Evolutionary conservation across 1,140 invertebrate genomes (phyloP), one percentile per base, ranked within the genome.

Genomic region (Eufriesea mexicana): DNA sequence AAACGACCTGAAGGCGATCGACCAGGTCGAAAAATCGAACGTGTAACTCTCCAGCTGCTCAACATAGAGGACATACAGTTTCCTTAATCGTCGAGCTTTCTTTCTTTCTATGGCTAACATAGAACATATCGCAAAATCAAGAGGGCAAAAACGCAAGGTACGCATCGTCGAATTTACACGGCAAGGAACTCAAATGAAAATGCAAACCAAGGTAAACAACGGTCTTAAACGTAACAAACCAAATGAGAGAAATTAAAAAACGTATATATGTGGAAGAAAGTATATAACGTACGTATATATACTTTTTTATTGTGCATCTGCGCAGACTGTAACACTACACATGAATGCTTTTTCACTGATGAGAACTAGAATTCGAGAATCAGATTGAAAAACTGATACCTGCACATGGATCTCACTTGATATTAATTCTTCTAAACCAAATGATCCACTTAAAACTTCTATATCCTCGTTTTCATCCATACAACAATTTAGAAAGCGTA

Each of bases 131-230:
- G 49, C 45, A 75, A n/a, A 14, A 74, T 59, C 73, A 59, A 68
- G n/a, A 78, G 66, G 54, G 51, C 57, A 28, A 70, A 49, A 86
- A 42, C 81, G 57, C n/a, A 80, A 59, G 79, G 70, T 80, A 81
- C 74, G 74, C 64, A 77, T 73, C 64, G 59, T 71, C 66, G 81
- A 76, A 54, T 51, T 71, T 28, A 84, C 67, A 78, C 73, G 84
- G 59, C 42, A 57, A 83, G 77, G 86, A 87, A 87, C 86, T 87
- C 86, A 87, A 87, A 86, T 87, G 85, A 87, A 87, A 87, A 87
- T 87, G 86, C 86, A 87, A 87, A 87, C 86, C 86, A 87, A 87
- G 85, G 68, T 66, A 76, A 82, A 82, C 55, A 87, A 87, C 86
- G 77, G 51, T 45, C 49, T 54, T 4, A 23, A 87, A 84, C 57